Evolutionary conservation across 2,113 vertebrate species (phyloP).

Genomic region (Lycaon pictus): DNA sequence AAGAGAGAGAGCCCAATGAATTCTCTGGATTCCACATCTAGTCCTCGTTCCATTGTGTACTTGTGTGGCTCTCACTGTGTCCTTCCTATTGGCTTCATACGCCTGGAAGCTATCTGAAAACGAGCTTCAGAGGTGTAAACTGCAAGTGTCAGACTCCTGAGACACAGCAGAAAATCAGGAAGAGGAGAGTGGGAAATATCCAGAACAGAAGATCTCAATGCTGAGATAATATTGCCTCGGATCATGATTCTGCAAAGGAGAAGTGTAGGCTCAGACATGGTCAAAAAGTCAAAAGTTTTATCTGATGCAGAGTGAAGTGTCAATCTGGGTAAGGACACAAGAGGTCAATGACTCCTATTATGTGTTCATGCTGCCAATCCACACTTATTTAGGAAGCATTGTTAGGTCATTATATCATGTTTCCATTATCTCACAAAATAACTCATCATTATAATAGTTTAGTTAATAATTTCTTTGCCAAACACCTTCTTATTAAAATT

Average conservation of each 20-base stretch:
- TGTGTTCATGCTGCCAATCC: neutral
- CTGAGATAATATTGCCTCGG: too few species aligned
- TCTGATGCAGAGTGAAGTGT: neutral
- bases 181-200: neutral
- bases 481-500: neutral
- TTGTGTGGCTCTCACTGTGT: accelerated
- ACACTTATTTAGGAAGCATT: neutral
- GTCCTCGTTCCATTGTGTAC: too few species aligned
- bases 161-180: neutral
- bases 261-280: neutral
- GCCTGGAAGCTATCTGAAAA: neutral
- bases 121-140: neutral
- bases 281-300: neutral
- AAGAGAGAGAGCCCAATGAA: neutral
- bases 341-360: accelerated
- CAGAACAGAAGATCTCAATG: neutral
- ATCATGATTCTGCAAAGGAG: neutral
- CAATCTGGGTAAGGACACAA: neutral
- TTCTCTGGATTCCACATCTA: neutral
- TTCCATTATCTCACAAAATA: neutral
- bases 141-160: neutral
- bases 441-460: neutral
- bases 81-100: neutral
- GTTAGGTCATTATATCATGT: neutral
- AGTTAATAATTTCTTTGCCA: neutral